Evolutionary conservation across 2,113 vertebrate genomes (phyloP), one percentile per base, ranked within the genome.

Genomic region (Poeciliopsis retropinna): DNA sequence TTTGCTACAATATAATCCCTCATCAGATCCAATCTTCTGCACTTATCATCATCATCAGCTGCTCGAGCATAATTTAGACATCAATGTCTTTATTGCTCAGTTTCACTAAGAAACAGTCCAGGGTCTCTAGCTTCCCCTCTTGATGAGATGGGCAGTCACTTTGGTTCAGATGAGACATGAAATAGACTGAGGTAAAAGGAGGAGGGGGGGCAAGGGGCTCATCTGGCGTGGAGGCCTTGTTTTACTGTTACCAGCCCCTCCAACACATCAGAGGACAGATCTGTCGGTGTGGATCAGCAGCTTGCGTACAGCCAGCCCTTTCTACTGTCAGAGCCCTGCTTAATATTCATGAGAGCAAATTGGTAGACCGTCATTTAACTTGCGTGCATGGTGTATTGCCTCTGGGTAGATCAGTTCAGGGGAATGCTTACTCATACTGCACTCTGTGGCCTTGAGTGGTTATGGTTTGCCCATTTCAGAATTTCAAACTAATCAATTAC

Each of bases 291-390:
- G 84, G 85, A 94, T 94, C 91, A 94, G 88, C 90, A 77, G 83
- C 83, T 41, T 83, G 86, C 88, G 75, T 76, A 88, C 85, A 90
- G 87, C 86, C 82, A 85, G 72, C 85, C 74, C 87, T 89, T 89
- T 92, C 85, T 88, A 87, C 93, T 93, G 92, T 94, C 94, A 93
- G 91, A 77, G 92, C 85, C 69, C 92, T 83, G 88, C 91, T 94
- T 92, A 94, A 95, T 95, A 95, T 95, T 95, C 93, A 95, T 95
- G 94, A 95, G 90, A 94, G 94, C 94, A 95, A 95, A 95, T 95
- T 95, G 95, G 91, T 91, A 94, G 93, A 94, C 90, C 93, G 91
- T 94, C 92, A 93, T 95, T 94, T 94, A 92, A 92, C 92, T 92
- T 85, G 75, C 81, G 70, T 69, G 90, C 87, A 64, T 85, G 90